Base-by-base conservation (phyloP, 2,797 vertebrate genomes). In the Falco naumanni region DNA sequence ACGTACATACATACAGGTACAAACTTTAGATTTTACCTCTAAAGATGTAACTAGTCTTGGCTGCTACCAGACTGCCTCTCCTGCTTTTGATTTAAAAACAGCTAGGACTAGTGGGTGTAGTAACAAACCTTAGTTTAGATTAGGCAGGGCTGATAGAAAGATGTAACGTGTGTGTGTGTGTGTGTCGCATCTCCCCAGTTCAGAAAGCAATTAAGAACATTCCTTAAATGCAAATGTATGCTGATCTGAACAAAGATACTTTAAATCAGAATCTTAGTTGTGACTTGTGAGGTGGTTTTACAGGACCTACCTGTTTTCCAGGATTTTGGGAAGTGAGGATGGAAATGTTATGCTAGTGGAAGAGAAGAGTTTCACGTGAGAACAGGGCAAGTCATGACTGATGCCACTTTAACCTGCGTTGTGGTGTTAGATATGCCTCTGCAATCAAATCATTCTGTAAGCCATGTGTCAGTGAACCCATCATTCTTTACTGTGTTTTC, bases 261-360 rank as follows among this genome's bases (percentile, higher is more conserved):
- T 84, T 45, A 66, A 88, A 90, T 84, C 31, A 81, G 76, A 91
- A 74, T 88, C 57, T 89, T 78, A 69, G 94, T 91, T 91, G 59
- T 75, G 70, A 72, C 89, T 85, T 93, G 77, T 74, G 69, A 88
- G 80, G 89, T 78, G 22, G 91, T 90, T 93, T 96, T 96, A 86
- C 94, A 88, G 85, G 94, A 93, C 65, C 51, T 96, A 90, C 94
- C 85, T 82, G 76, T 97, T 97, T 96, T 93, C 89, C 76, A 82
- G 83, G 79, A 63, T 79, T 93, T 96, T 95, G 80, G 79, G 43
- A 91, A 90, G 54, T 84, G 41, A 78, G 69, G 51, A 81, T 90
- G 66, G 76, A 93, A 93, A 63, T 89, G 29, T 86, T 95, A 54
- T 57, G 56, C 31, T 95, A 89, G 74, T 91, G 50, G 50, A 84